These are phyloP conservation scores for Panthera uncia DNA, from an alignment of 2,113 vertebrate species.

Conservation along the genomic window DNA sequence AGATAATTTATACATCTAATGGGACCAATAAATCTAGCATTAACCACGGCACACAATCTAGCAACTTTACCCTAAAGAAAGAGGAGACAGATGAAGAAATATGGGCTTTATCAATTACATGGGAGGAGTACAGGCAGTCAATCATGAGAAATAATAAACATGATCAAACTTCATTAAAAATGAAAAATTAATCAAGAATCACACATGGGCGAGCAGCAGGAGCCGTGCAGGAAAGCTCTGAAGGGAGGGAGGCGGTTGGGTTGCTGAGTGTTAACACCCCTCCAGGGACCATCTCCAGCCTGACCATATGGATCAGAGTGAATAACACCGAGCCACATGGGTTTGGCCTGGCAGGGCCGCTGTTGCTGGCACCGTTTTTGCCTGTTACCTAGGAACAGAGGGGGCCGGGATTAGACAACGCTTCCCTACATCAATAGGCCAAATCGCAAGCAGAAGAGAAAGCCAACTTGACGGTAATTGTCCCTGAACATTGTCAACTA, in stretches of 20 bases:
- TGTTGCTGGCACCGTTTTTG: slow-evolving; percentile 88
- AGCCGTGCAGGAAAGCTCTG: slow-evolving; percentile 86
- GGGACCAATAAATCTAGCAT: slow-evolving; percentile 96
- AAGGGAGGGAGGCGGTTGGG: slow-evolving; percentile 89
- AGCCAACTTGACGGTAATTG: slow-evolving; percentile 80
- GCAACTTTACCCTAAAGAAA: slow-evolving; percentile 90
- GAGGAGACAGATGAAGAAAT: slow-evolving; percentile 92
- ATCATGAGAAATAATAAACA: slow-evolving; percentile 91
- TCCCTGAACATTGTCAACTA: slow-evolving; percentile 57
- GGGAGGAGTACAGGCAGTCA: slow-evolving; percentile 87
- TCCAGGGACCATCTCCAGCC: slow-evolving; percentile 92
- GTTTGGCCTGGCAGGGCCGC: slow-evolving; percentile 93
- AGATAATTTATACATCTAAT: slow-evolving; percentile 95
- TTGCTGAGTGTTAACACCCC: slow-evolving; percentile 96
- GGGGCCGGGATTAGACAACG: slow-evolving; percentile 88
- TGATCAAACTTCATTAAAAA: slow-evolving; percentile 93
- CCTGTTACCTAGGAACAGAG: slow-evolving; percentile 94
- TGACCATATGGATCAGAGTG: slow-evolving; percentile 98
- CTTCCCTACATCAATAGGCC: slow-evolving; percentile 83
- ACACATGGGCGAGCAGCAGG: slow-evolving; percentile 91
- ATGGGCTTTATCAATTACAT: slow-evolving; percentile 92
- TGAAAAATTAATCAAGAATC: slow-evolving; percentile 92
- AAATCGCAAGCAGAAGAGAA: slow-evolving; percentile 80
- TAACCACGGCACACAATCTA: slow-evolving; percentile 91
- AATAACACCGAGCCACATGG: slow-evolving; percentile 91